These are phyloP conservation scores for Mormyrus lacerda DNA, from an alignment of 2,113 vertebrate genomes.

Conservation along the genomic window DNA sequence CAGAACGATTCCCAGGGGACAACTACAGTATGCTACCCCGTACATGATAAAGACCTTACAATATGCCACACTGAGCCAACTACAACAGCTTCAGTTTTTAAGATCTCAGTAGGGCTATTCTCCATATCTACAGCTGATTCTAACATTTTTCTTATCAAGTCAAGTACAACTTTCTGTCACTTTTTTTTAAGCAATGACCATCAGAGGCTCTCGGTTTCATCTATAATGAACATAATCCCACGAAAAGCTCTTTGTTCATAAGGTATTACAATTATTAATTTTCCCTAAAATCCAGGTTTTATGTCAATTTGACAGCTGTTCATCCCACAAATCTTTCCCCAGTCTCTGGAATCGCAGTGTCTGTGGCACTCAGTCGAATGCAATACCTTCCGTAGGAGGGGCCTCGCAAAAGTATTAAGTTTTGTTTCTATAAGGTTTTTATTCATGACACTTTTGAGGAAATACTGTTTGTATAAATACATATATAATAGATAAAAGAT, in stretches of 20 bases:
- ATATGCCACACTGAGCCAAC: no score
- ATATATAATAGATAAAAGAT: background rate
- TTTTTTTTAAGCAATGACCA: background rate
- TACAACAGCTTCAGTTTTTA: no score
- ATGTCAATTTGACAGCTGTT: background rate
- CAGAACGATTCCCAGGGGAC: no score
- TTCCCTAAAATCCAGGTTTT: background rate
- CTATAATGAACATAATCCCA: background rate
- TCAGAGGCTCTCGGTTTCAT: background rate
- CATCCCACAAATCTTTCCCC: background rate
- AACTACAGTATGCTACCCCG: no score
- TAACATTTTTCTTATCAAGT: background rate
- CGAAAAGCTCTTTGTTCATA: background rate
- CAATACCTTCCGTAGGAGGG: background rate
- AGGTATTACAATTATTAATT: background rate
- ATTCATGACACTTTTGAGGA: background rate
- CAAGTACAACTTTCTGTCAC: background rate
- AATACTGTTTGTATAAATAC: background rate
- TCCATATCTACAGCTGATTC: no score
- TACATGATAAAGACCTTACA: no score
- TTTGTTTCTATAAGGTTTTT: background rate
- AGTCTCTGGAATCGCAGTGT: background rate
- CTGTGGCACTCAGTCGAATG: background rate
- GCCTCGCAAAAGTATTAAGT: background rate
- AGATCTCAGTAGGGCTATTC: no score